Percentiles rank a stretch among this genome's conserved stretches.
These are phyloP conservation scores for Orchesella cincta DNA, from an alignment of 1,140 invertebrate species.

Conservation along the genomic window DNA sequence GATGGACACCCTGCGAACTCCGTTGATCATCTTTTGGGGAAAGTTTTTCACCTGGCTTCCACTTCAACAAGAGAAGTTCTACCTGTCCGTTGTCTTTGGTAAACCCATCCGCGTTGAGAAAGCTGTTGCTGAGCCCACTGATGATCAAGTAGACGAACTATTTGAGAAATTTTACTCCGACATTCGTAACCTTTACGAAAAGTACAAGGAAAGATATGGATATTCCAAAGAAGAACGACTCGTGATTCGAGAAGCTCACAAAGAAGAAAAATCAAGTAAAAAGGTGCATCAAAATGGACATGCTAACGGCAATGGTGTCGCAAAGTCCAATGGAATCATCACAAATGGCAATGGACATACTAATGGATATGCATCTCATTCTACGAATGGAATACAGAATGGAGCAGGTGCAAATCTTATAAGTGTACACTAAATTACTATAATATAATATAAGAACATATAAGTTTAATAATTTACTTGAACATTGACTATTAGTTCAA, in stretches of 20 bases:
- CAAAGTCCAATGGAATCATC: neutral
- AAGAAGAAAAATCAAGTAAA: neutral
- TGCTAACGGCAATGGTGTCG: neutral
- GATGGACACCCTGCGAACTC: conserved; percentile 17
- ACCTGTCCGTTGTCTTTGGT: conserved; percentile 11
- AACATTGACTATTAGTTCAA: no score
- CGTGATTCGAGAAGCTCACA: conserved; percentile 15
- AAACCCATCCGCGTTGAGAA: conserved; percentile 15
- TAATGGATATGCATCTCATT: neutral
- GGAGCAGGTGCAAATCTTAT: neutral
- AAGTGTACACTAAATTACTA: neutral
- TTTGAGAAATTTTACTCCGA: conserved; percentile 18
- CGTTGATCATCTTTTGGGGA: conserved; percentile 25
- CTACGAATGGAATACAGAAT: conserved; percentile 14
- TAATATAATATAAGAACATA: no score
- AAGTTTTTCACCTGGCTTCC: conserved; percentile 23
- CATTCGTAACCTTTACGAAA: neutral
- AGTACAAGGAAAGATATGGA: conserved; percentile 28
- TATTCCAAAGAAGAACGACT: conserved; percentile 1
- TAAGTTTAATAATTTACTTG: no score
- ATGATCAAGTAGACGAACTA: conserved; percentile 7
- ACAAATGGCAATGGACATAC: neutral
- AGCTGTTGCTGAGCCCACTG: neutral
- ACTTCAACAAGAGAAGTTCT: neutral
- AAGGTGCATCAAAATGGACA: neutral